A percentile compares a stretch with the other conserved stretches of the same genome.
Evolutionary conservation across 2,797 vertebrate species (phyloP).

Genomic region (Microchirus variegatus): DNA sequence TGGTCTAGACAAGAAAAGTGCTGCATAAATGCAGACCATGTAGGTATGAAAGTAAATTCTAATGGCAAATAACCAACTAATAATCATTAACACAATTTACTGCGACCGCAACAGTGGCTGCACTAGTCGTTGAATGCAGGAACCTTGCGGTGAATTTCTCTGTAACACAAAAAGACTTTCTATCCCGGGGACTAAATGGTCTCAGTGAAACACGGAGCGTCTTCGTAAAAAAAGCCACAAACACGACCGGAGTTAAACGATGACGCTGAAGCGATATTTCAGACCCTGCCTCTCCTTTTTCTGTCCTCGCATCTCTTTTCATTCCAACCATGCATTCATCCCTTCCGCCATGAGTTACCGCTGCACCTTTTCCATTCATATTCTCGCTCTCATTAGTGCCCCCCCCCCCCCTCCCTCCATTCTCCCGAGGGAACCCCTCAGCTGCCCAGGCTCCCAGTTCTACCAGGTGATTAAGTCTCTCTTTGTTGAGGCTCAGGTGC

Average conservation of each 20-base stretch:
- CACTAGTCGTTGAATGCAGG: not conserved
- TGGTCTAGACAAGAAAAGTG: too few relatives aligned
- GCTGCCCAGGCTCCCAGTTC: constrained; percentile 1
- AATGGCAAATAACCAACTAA: too few relatives aligned
- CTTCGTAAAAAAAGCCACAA: not conserved
- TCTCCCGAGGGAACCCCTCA: constrained; percentile 19
- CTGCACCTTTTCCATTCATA: constrained; percentile 36
- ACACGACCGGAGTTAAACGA: constrained; percentile 1
- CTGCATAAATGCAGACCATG: too few relatives aligned
- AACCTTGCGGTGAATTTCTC: too few relatives aligned
- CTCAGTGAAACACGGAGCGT: not conserved
- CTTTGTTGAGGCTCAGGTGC: constrained; percentile 17
- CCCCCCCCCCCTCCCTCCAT: not conserved
- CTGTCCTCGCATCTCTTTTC: constrained; percentile 2
- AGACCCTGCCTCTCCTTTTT: not conserved
- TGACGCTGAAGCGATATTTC: not conserved
- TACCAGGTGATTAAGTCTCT: constrained; percentile 45
- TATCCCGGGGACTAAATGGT: not conserved
- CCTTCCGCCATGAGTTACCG: constrained; percentile 12
- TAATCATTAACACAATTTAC: too few relatives aligned
- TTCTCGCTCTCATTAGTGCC: constrained; percentile 41
- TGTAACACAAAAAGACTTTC: not conserved
- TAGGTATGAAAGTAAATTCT: too few relatives aligned
- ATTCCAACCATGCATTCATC: constrained; percentile 3
- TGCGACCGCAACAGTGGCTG: too few relatives aligned